Evolutionary conservation across 2,113 vertebrate species (phyloP), one percentile per base, ranked within the genome.

Genomic region (Pachycephala philippinensis): DNA sequence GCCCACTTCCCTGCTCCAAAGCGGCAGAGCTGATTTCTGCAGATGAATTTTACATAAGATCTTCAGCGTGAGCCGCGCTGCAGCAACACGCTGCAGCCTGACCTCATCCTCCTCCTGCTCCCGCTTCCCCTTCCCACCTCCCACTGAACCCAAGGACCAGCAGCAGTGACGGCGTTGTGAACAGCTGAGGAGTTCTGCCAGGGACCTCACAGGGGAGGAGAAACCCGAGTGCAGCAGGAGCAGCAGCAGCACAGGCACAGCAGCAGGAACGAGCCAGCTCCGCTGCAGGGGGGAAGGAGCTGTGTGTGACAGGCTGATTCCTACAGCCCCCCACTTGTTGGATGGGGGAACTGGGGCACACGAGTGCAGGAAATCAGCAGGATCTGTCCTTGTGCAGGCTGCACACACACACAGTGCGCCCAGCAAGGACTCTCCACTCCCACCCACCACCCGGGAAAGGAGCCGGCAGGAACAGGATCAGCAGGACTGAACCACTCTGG

Each of bases 11-110:
- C 70, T 3, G 24, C 79, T 90, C 47, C 14, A 4, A 13, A 44
- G 86, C 8, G 0, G 50, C 76, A 44, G 76, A 45, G 85, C 54
- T 65, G 86, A 78, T 63, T 74, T 24, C 91, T 90, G 89, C 89
- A 81, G 91, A 81, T 93, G 94, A 86, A 88, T 94, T 95, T 93
- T 93, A 70, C 88, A 77, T 79, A 54, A 93, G 60, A 42, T 39
- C 69, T 31, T 14, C 63, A 22, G 79, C 4, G 0, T 3, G 90
- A 47, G 77, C 53, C 0, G 6, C 6, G 22, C 65, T 52, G 81
- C 87, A 70, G 89, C 83, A 9, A 7, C 2, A 0, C 24, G 0
- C 81, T 50, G 88, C 88, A 86, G 74, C 80, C 77, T 33, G 49
- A 52, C 20, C 66, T 24, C 76, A 60, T 57, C 89, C 78, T 60